Conservation (phyloP, 2,113 vertebrate genomes). For the Willisornis vidua region DNA sequence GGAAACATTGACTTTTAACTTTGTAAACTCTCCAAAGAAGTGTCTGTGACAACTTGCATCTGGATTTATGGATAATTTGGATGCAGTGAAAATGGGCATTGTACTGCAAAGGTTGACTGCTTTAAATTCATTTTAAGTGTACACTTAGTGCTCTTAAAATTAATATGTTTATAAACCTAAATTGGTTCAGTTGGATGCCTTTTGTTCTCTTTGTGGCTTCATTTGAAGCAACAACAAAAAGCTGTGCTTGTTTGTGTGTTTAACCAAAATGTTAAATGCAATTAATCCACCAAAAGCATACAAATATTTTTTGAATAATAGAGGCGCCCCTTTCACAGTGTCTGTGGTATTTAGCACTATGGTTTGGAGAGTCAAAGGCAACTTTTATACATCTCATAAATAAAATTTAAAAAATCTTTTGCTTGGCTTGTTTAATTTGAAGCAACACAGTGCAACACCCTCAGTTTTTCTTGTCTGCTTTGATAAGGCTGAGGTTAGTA, state of each 20-base stretch:
- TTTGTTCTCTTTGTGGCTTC: conserved; percentile 68
- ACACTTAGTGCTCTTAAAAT: conserved; percentile 68
- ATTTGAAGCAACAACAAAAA: conserved; percentile 73
- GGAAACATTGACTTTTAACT: conserved; percentile 88
- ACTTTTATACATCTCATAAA: conserved; percentile 60
- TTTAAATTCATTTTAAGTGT: conserved; percentile 70
- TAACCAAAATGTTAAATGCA: conserved; percentile 59
- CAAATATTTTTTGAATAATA: conserved; percentile 42
- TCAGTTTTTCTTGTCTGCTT: background rate
- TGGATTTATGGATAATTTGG: conserved; percentile 76
- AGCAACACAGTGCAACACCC: background rate
- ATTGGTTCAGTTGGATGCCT: conserved; percentile 68
- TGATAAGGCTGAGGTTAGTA: conserved; percentile 27
- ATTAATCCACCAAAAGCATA: conserved; percentile 56
- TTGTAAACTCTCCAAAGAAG: conserved; percentile 73
- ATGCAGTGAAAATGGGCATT: conserved; percentile 61
- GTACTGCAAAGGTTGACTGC: conserved; percentile 47
- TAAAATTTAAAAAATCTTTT: conserved; percentile 2
- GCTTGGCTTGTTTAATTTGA: conserved; percentile 9
- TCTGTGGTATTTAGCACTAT: conserved; percentile 55
- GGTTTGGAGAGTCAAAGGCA: conserved; percentile 43
- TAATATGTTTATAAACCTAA: conserved; percentile 68
- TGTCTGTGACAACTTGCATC: conserved; percentile 74
- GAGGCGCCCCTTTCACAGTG: conserved; percentile 12
- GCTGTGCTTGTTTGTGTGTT: conserved; percentile 67